These are phyloP conservation scores for Drosophila erecta DNA, from an alignment of 1,140 invertebrate species.

Conservation along the genomic window DNA sequence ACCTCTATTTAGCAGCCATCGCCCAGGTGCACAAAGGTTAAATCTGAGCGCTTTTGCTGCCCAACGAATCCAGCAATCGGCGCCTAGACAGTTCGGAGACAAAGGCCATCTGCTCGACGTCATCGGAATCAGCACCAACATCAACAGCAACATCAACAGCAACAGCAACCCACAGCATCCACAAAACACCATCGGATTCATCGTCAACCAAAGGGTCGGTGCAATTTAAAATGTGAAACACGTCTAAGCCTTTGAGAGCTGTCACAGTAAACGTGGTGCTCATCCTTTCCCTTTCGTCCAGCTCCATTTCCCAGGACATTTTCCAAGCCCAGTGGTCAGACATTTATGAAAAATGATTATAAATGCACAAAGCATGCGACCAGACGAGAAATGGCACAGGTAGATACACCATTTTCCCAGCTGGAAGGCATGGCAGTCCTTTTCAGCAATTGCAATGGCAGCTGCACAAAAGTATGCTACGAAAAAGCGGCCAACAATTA, in stretches of 20 bases:
- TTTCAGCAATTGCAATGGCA: constrained; percentile 44
- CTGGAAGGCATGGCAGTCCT: constrained; percentile 1
- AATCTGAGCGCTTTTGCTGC: not conserved
- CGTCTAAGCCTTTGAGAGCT: constrained; percentile 84
- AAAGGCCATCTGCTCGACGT: constrained; percentile 39
- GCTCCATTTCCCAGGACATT: not conserved
- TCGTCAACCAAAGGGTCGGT: constrained; percentile 21
- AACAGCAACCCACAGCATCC: too few relatives aligned
- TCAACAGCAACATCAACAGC: too few relatives aligned
- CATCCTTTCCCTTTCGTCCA: not conserved
- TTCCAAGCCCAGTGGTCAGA: constrained; percentile 55
- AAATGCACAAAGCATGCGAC: constrained; percentile 76
- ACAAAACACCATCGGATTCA: constrained; percentile 8
- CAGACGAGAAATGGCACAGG: constrained; percentile 25
- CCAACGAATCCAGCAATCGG: constrained; percentile 59
- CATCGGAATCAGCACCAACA: too few relatives aligned
- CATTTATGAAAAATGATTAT: constrained; percentile 82
- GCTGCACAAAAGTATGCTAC: constrained; percentile 63
- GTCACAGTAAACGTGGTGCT: constrained; percentile 70
- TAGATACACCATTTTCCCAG: not conserved
- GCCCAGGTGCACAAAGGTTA: not conserved
- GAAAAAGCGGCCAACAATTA: constrained; percentile 55
- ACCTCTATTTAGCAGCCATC: not conserved
- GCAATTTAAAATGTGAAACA: constrained; percentile 80
- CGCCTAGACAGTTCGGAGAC: constrained; percentile 49